Conservation (phyloP, 2,113 vertebrate species). For the Ramphastos sulfuratus region DNA sequence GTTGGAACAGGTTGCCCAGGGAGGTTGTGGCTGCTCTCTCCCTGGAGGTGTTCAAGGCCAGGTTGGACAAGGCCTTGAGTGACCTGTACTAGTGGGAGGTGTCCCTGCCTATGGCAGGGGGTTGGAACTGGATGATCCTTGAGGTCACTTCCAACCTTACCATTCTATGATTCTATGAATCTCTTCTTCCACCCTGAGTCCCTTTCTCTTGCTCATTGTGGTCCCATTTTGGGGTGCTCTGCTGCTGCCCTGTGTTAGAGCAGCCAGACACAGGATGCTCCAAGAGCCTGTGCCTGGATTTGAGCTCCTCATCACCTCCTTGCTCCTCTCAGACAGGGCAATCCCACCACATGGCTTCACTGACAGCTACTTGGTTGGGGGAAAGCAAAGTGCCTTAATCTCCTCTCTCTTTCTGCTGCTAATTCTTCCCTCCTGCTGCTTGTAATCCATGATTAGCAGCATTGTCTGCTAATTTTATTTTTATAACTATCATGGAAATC, state of each 20-base stretch:
- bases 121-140: no score
- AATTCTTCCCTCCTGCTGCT: constrained; percentile 30
- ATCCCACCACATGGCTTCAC: accelerated
- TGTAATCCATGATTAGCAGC: constrained; percentile 53
- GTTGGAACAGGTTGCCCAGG: no score
- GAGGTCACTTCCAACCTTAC: no score
- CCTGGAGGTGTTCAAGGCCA: no score
- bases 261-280: background rate
- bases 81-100: no score
- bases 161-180: no score
- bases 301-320: background rate
- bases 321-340: background rate
- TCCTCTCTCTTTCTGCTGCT: background rate
- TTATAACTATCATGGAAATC: constrained; percentile 53
- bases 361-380: background rate
- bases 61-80: no score
- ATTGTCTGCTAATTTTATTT: constrained; percentile 54
- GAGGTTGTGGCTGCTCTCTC: no score
- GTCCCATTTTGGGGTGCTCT: background rate
- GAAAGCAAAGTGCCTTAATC: constrained; percentile 28
- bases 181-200: constrained; percentile 10
- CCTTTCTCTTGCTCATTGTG: background rate
- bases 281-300: background rate
- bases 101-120: no score
- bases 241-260: background rate